Percentiles rank a stretch among this genome's conserved stretches.
phyloP scores from a whole-genome alignment of 2,113 vertebrate genomes.

The Campylomormyrus tamandua region DNA sequence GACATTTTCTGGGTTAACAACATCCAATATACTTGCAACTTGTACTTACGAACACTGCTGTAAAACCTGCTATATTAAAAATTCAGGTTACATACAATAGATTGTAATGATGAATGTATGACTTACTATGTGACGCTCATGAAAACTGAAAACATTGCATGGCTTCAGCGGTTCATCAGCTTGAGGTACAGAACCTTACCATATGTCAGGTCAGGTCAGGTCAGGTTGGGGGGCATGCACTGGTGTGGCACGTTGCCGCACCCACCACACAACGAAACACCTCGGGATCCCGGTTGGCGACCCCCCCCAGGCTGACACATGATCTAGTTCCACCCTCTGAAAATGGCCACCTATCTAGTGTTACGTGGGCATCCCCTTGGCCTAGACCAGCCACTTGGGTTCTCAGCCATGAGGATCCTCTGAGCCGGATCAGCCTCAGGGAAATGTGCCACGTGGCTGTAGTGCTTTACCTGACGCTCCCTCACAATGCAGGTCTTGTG shows the following conservation, averaged over 20 bases:
- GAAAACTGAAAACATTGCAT: neutral
- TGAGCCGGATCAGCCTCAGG: neutral
- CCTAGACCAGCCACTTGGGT: neutral
- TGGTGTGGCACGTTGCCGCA: neutral
- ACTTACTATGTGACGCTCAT: neutral
- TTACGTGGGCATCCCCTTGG: neutral
- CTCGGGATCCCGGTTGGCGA: neutral
- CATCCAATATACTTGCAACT: neutral
- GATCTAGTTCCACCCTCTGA: neutral
- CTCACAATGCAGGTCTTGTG: neutral
- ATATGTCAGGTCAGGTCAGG: neutral
- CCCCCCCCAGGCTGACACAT: neutral
- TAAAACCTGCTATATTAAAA: neutral
- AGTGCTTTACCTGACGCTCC: neutral
- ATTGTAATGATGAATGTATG: neutral
- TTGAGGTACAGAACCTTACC: neutral
- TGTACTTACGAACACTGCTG: neutral
- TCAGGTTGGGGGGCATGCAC: too few relatives aligned
- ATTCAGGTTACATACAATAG: neutral
- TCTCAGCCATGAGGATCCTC: neutral
- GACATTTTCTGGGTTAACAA: neutral
- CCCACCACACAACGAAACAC: neutral
- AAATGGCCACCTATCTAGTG: neutral
- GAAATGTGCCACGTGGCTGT: neutral
- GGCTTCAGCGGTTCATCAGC: neutral